phyloP scores from a whole-genome alignment of 2,113 vertebrate species.

The Catharus fuscescens region DNA sequence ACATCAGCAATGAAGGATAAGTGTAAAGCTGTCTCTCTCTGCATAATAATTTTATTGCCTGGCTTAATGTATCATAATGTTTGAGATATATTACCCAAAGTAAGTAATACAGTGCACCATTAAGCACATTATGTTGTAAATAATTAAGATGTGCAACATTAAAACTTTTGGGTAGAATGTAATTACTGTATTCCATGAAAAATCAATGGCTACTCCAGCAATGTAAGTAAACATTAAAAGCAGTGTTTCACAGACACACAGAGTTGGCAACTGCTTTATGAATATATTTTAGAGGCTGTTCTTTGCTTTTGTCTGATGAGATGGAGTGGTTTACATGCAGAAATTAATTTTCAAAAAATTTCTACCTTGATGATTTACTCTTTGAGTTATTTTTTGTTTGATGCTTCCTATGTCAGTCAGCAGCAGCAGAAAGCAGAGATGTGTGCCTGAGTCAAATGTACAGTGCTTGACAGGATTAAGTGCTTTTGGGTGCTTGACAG shows the following conservation, averaged over 20 bases:
- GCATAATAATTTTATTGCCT: constrained; percentile 48
- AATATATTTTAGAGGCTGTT: neutral
- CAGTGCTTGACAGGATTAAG: neutral
- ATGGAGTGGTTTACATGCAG: neutral
- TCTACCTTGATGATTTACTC: neutral
- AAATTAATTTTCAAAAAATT: neutral
- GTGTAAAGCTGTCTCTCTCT: constrained; percentile 22
- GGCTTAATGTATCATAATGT: constrained; percentile 16
- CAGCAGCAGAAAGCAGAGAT: neutral
- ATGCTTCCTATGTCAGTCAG: neutral
- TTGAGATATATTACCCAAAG: constrained; percentile 16
- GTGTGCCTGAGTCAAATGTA: neutral
- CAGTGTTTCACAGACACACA: neutral
- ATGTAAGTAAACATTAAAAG: neutral
- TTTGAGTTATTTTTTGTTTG: neutral
- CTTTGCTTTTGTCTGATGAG: neutral
- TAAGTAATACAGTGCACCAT: constrained; percentile 17
- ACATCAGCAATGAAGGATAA: constrained; percentile 34
- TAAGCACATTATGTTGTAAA: constrained; percentile 41
- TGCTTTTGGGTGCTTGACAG: neutral
- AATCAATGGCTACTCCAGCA: constrained; percentile 7
- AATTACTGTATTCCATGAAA: constrained; percentile 25
- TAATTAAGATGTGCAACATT: constrained; percentile 29
- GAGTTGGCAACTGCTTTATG: neutral
- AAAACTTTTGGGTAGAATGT: constrained; percentile 31